These are phyloP conservation scores for Hemitrygon akajei DNA, from an alignment of 2,797 vertebrate genomes.

Conservation along the genomic window DNA sequence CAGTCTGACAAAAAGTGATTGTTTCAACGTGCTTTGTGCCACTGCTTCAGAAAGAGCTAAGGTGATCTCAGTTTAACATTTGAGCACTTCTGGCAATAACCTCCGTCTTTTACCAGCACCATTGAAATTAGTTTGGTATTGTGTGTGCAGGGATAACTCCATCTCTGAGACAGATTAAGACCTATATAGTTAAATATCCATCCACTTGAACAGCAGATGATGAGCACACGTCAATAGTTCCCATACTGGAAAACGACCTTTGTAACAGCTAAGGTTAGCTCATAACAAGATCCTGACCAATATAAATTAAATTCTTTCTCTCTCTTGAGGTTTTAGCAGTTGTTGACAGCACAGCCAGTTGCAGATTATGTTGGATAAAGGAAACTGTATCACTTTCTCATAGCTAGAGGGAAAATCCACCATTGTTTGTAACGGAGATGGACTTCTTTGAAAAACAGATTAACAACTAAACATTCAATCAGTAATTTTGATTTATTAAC, in stretches of 20 bases:
- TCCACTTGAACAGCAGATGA: background rate
- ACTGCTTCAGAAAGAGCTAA: conserved; percentile 32
- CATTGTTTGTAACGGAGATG: background rate
- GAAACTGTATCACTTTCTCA: conserved; percentile 29
- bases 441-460: background rate
- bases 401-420: conserved; percentile 14
- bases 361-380: conserved; percentile 31
- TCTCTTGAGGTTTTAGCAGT: background rate
- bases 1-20: conserved; percentile 36
- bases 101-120: background rate
- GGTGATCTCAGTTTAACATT: conserved; percentile 36
- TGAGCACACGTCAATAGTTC: background rate
- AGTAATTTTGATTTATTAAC: background rate
- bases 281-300: background rate
- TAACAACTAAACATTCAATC: background rate
- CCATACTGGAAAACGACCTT: conserved; percentile 25
- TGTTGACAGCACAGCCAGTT: conserved; percentile 29
- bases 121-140: conserved; percentile 39
- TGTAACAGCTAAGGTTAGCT: conserved; percentile 31
- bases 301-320: conserved; percentile 26
- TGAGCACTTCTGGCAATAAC: conserved; percentile 22
- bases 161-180: conserved; percentile 24
- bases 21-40: conserved; percentile 22
- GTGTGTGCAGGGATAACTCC: conserved; percentile 28
- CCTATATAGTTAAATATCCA: background rate